These are phyloP conservation scores for Steinernema carpocapsae DNA, from an alignment of 2,888 invertebrate species.

Conservation along the genomic window DNA sequence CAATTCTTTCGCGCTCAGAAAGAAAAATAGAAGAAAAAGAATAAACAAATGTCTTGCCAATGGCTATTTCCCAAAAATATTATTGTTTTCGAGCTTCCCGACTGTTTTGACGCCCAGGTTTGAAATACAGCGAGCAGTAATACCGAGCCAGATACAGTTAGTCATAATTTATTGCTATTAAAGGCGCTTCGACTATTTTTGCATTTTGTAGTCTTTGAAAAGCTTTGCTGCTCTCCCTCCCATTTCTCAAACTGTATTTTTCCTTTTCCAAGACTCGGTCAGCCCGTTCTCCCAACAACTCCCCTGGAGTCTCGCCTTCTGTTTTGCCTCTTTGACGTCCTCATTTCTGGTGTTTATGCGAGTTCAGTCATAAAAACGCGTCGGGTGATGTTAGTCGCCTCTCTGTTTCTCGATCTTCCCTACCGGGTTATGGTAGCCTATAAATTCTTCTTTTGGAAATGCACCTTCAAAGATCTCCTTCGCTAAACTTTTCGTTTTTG, in stretches of 20 bases:
- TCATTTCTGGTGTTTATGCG: neutral
- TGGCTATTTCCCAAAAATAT: conserved; percentile 7
- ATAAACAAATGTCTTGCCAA: conserved; percentile 26
- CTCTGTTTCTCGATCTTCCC: neutral
- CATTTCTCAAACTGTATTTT: too few species aligned
- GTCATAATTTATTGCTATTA: too few species aligned
- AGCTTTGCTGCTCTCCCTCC: too few species aligned
- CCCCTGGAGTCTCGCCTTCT: neutral
- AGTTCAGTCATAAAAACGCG: neutral
- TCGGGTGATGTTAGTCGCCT: neutral
- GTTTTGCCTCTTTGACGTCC: neutral
- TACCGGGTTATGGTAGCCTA: too few species aligned
- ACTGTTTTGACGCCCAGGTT: too few species aligned
- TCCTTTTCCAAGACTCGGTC: neutral
- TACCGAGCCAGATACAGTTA: too few species aligned
- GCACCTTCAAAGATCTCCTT: neutral
- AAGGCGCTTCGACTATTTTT: too few species aligned
- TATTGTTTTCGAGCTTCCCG: neutral
- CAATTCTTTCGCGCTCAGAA: conserved; percentile 10
- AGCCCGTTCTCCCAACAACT: neutral
- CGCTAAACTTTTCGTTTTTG: neutral
- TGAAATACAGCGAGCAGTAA: too few species aligned
- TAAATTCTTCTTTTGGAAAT: neutral
- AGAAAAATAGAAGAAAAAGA: conserved; percentile 6
- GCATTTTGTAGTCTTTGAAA: too few species aligned